Evolutionary conservation across 2,888 invertebrate species (phyloP).

Genomic region (Baccha elongata): DNA sequence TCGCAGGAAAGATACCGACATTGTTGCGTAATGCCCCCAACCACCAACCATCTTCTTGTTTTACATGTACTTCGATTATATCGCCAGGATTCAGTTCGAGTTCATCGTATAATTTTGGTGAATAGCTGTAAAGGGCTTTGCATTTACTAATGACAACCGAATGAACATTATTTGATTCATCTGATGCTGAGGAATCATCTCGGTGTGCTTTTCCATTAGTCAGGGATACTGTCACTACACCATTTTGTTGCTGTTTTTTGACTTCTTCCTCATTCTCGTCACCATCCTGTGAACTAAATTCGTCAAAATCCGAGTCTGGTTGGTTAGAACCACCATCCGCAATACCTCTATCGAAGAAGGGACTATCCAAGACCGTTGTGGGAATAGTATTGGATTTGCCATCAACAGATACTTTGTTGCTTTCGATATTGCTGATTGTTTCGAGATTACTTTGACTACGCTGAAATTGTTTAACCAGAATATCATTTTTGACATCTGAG

Average conservation of each 20-base stretch:
- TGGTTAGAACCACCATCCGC: slow-evolving; percentile 92
- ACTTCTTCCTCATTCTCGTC: slow-evolving; percentile 83
- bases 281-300: slow-evolving; percentile 91
- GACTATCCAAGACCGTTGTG: slow-evolving; percentile 75
- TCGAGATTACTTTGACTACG: slow-evolving; percentile 82
- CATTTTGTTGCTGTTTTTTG: slow-evolving; percentile 59
- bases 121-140: slow-evolving; percentile 93
- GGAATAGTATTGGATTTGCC: slow-evolving; percentile 75
- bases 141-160: slow-evolving; percentile 86
- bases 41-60: slow-evolving; percentile 98
- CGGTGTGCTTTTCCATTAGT: slow-evolving; percentile 41
- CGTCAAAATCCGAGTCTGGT: slow-evolving; percentile 93
- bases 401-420: slow-evolving; percentile 78
- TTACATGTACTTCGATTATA: slow-evolving; percentile 93
- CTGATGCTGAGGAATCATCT: not conserved
- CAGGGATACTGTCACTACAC: slow-evolving; percentile 8
- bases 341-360: slow-evolving; percentile 81
- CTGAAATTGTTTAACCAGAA: slow-evolving; percentile 77
- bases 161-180: slow-evolving; percentile 51
- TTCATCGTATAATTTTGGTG: slow-evolving; percentile 94
- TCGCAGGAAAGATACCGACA: slow-evolving; percentile 96
- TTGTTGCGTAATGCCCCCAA: slow-evolving; percentile 91
- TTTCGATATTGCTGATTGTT: slow-evolving; percentile 77
- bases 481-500: slow-evolving; percentile 78
- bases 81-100: slow-evolving; percentile 91